Percentiles rank a stretch among this genome's conserved stretches.
Evolutionary conservation across 2,113 vertebrate genomes (phyloP).

Genomic region (Opisthocomus hoazin): DNA sequence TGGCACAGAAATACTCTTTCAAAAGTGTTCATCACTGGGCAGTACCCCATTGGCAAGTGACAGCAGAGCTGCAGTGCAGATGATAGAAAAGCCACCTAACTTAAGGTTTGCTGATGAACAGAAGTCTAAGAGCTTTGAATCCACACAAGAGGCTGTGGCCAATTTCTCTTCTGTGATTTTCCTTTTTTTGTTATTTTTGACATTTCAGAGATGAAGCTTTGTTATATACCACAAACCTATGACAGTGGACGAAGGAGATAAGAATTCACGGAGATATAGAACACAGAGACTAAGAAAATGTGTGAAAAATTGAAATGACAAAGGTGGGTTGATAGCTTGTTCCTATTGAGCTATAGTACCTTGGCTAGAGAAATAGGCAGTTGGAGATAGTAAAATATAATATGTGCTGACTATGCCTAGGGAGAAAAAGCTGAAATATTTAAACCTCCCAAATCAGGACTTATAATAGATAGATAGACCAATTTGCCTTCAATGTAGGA

Average conservation of each 20-base stretch:
- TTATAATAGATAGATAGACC: not conserved
- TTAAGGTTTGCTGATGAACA: not conserved
- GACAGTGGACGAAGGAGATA: slow-evolving; percentile 32
- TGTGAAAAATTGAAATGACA: slow-evolving; percentile 61
- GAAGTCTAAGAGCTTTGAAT: slow-evolving; percentile 6
- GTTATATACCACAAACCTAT: slow-evolving; percentile 19
- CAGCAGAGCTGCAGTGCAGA: not conserved
- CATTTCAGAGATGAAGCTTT: slow-evolving; percentile 49
- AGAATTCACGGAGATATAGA: slow-evolving; percentile 40
- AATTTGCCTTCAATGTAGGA: not conserved
- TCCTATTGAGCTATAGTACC: slow-evolving; percentile 11
- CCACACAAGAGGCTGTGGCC: not conserved
- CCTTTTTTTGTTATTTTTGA: slow-evolving; percentile 55
- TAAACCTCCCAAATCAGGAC: slow-evolving; percentile 19
- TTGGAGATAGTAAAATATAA: slow-evolving; percentile 30
- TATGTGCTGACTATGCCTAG: not conserved
- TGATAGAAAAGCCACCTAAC: not conserved
- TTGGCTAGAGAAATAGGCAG: not conserved
- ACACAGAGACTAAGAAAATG: slow-evolving; percentile 42
- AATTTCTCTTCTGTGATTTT: slow-evolving; percentile 44
- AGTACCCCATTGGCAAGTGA: not conserved
- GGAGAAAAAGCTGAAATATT: slow-evolving; percentile 46
- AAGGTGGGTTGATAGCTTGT: slow-evolving; percentile 30
- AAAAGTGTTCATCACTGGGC: not conserved
- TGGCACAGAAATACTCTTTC: not conserved